Evolutionary conservation across 2,888 invertebrate genomes (phyloP), one percentile per base, ranked within the genome.

Genomic region (Cylloceria caligata): DNA sequence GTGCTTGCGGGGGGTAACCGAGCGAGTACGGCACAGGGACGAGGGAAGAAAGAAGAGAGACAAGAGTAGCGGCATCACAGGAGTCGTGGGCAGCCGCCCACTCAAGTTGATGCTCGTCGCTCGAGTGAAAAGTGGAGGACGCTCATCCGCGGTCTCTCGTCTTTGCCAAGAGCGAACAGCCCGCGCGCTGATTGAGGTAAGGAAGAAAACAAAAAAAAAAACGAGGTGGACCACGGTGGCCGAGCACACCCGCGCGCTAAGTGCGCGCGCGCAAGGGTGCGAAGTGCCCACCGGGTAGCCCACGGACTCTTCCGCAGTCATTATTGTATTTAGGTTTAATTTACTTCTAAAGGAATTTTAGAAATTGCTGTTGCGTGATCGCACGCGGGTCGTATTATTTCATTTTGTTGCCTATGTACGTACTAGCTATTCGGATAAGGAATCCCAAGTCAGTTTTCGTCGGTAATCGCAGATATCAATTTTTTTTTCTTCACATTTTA

Each of bases 101-200:
- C 81, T 81, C 78, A 68, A 55, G 81, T 73, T 65, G 78, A 78
- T 73, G 81, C 73, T 67, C 68, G 77, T 68, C 55, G 73, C 74
- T 69, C 79, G 74, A 81, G 81, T 79, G 81, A 81, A 81, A 81
- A 81, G 79, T 79, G 79, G 81, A 81, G 74, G 78, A 83, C 80
- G 80, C 75, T 80, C 60, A 60, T 60, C 75, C 75, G 72, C 74
- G 78, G 69, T 68, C 64, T 34, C 67, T 75, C 69, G 60, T 73
- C 68, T 68, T 55, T 45, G 73, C 68, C 7, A 60, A 34, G 72
- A 36, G 47, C 62, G 49, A 69, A 55, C 47, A 30, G 36, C 13
- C 34, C 67, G 79, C 65, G 83, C 83, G 75, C 72, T 84, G 82
- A 80, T 80, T 69, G 75, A 71, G 77, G 79, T 65, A 83, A 82